Percentiles rank a stretch among this genome's conserved stretches.
Conservation (phyloP, 2,113 vertebrate genomes). For the Philantomba maxwellii region DNA sequence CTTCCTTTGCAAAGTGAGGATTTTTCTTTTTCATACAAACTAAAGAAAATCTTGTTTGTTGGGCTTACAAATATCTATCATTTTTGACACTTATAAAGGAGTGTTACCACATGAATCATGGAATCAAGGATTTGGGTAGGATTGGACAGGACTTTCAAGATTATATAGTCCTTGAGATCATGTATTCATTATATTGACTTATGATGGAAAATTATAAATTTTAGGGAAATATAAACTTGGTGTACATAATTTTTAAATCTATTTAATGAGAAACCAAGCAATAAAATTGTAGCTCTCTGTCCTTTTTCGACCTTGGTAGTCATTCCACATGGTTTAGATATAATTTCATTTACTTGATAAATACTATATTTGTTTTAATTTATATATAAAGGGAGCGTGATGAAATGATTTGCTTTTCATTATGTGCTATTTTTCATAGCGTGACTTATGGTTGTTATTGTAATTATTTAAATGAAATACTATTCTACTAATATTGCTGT, state of each 20-base stretch:
- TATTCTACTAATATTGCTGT: neutral
- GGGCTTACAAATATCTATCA: neutral
- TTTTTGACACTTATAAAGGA: neutral
- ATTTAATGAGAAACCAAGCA: slow-evolving; percentile 7
- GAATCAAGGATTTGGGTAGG: neutral
- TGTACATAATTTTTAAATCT: neutral
- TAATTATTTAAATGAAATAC: slow-evolving; percentile 29
- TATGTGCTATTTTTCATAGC: neutral
- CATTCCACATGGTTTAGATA: neutral
- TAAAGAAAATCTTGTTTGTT: slow-evolving; percentile 32
- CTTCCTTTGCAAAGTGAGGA: slow-evolving; percentile 21
- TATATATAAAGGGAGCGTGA: neutral
- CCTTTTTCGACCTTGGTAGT: neutral
- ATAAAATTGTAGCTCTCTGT: neutral
- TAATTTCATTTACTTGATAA: slow-evolving; percentile 28
- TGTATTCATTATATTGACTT: neutral
- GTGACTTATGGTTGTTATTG: neutral
- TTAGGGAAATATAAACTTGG: slow-evolving; percentile 1
- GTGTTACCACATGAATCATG: neutral
- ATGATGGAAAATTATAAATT: neutral
- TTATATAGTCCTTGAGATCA: neutral
- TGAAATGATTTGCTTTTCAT: slow-evolving; percentile 20
- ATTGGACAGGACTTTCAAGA: neutral
- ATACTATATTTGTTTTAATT: neutral
- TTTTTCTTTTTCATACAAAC: slow-evolving; percentile 8